Evolutionary conservation across 2,113 vertebrate genomes (phyloP).

Genomic region (Odocoileus virginianus): DNA sequence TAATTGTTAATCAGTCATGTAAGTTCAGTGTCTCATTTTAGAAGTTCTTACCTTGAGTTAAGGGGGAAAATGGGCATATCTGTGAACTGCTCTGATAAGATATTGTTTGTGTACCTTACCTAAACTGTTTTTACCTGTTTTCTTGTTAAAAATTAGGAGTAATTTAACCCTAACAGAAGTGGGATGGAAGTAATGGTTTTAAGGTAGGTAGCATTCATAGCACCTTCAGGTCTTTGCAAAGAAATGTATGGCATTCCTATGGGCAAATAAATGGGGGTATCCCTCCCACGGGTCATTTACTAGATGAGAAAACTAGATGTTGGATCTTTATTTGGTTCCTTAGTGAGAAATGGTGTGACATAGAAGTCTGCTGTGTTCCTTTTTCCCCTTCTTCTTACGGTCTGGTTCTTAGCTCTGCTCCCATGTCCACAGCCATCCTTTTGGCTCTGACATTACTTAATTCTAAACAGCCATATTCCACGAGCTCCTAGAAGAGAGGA

Average conservation of each 20-base stretch:
- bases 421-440: background rate
- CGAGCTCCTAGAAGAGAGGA: background rate
- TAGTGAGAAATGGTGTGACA: background rate
- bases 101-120: background rate
- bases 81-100: background rate
- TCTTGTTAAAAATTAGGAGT: background rate
- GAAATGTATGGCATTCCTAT: background rate
- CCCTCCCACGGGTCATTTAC: background rate
- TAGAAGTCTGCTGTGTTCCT: background rate
- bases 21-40: background rate
- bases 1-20: background rate
- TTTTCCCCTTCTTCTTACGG: background rate
- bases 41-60: background rate
- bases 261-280: background rate
- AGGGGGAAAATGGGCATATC: background rate
- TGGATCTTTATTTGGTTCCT: background rate
- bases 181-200: background rate
- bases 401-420: background rate
- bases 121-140: constrained; percentile 14
- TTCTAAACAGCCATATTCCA: background rate
- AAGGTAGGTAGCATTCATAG: background rate
- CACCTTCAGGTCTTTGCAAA: background rate
- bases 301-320: background rate
- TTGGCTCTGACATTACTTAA: background rate
- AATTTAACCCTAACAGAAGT: background rate